phyloP scores from a whole-genome alignment of 2,797 vertebrate genomes.

The Trachops cirrhosus region DNA sequence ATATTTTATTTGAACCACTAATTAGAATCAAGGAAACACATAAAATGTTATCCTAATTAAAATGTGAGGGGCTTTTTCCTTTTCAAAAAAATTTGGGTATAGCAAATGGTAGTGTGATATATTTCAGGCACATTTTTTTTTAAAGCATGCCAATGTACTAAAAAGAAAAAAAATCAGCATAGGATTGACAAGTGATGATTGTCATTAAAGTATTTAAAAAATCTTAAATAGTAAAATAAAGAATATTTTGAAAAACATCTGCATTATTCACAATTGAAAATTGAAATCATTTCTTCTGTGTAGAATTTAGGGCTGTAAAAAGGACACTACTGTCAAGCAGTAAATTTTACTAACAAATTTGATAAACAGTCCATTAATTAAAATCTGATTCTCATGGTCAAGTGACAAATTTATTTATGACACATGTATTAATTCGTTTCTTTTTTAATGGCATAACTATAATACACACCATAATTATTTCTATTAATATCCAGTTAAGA shows the following conservation, averaged over 20 bases:
- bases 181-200: background rate
- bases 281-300: conserved; percentile 27
- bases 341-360: conserved; percentile 45
- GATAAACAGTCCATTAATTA: conserved; percentile 43
- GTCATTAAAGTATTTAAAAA: background rate
- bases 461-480: conserved; percentile 19
- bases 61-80: background rate
- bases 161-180: background rate
- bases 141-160: background rate
- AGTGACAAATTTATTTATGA: conserved; percentile 18
- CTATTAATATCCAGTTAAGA: conserved; percentile 27
- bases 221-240: conserved; percentile 26
- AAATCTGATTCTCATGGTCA: conserved; percentile 24
- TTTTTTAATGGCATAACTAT: background rate
- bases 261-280: conserved; percentile 9
- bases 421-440: conserved; percentile 22
- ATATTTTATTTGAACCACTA: conserved; percentile 29
- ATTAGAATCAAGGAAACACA: conserved; percentile 12
- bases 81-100: background rate
- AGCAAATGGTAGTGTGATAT: background rate
- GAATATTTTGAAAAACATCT: conserved; percentile 22
- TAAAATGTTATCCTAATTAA: conserved; percentile 28
- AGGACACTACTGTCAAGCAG: background rate
- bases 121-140: conserved; percentile 24
- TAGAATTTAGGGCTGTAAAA: conserved; percentile 1